These are phyloP conservation scores for Leptopterna dolabrata DNA, from an alignment of 2,888 invertebrate species.

Conservation along the genomic window DNA sequence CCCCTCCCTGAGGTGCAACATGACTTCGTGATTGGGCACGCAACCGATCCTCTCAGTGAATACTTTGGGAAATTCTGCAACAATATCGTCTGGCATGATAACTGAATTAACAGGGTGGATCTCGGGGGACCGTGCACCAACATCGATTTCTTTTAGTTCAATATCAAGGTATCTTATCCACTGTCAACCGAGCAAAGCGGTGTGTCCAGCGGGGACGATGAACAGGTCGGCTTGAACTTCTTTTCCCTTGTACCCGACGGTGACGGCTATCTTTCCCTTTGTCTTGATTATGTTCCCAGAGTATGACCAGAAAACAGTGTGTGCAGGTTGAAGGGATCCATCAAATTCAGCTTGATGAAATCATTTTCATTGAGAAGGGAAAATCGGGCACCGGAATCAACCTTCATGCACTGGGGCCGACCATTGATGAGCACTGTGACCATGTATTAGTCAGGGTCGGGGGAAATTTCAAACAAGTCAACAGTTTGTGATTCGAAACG, in stretches of 20 bases:
- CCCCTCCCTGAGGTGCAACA: conserved; percentile 39
- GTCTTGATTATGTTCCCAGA: conserved; percentile 36
- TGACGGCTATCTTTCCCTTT: conserved; percentile 7
- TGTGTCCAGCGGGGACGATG: conserved; percentile 49
- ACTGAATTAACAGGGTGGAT: background rate
- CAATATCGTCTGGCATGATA: background rate
- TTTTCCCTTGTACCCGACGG: background rate
- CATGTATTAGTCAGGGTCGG: conserved; percentile 30
- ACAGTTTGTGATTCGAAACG: background rate
- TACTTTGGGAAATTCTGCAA: background rate
- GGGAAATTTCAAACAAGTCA: background rate
- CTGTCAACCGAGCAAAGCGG: conserved; percentile 27
- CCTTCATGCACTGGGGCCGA: conserved; percentile 2
- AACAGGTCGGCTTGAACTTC: background rate
- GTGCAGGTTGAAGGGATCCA: background rate
- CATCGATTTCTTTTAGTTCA: conserved; percentile 17
- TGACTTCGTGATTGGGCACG: conserved; percentile 52
- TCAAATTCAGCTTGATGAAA: background rate
- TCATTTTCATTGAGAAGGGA: background rate
- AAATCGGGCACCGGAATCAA: conserved; percentile 10
- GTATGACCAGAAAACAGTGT: background rate
- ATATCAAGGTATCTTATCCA: conserved; percentile 44
- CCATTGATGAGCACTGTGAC: conserved; percentile 44
- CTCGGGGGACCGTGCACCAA: background rate
- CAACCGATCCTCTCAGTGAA: conserved; percentile 31